Percentiles rank a stretch among this genome's conserved stretches.
phyloP scores from a whole-genome alignment of 2,888 invertebrate species.

The Stenichneumon culpator region DNA sequence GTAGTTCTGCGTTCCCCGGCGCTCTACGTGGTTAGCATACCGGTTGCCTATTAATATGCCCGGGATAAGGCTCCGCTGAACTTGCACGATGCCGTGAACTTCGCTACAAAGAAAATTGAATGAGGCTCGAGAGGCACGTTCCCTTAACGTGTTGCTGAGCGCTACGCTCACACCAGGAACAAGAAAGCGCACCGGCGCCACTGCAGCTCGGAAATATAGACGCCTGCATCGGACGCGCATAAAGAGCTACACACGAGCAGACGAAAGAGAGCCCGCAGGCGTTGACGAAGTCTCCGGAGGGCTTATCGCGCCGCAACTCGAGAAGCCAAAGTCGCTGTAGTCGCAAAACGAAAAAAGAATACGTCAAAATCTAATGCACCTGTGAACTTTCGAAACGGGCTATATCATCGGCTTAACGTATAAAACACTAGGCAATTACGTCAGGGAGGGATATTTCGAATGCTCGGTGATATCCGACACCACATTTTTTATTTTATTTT shows the following conservation, averaged over 20 bases:
- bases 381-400: neutral
- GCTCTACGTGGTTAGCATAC: constrained; percentile 76
- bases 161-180: constrained; percentile 25
- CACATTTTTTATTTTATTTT: neutral
- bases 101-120: constrained; percentile 82
- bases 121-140: constrained; percentile 71
- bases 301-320: neutral
- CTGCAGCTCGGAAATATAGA: constrained; percentile 33
- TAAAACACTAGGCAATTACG: neutral
- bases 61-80: constrained; percentile 71
- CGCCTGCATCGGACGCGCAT: constrained; percentile 2
- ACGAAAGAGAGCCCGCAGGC: constrained; percentile 4
- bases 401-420: neutral
- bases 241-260: constrained; percentile 22
- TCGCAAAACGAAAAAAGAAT: neutral
- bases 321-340: neutral
- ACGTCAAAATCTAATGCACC: neutral
- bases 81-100: constrained; percentile 75
- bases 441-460: neutral
- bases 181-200: constrained; percentile 48
- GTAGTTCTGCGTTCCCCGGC: constrained; percentile 11
- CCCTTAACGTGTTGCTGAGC: constrained; percentile 49
- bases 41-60: constrained; percentile 78
- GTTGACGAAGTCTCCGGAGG: constrained; percentile 15
- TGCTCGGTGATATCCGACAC: neutral